phyloP scores from a whole-genome alignment of 1,140 invertebrate genomes.

The Scaptomyza graminum region DNA sequence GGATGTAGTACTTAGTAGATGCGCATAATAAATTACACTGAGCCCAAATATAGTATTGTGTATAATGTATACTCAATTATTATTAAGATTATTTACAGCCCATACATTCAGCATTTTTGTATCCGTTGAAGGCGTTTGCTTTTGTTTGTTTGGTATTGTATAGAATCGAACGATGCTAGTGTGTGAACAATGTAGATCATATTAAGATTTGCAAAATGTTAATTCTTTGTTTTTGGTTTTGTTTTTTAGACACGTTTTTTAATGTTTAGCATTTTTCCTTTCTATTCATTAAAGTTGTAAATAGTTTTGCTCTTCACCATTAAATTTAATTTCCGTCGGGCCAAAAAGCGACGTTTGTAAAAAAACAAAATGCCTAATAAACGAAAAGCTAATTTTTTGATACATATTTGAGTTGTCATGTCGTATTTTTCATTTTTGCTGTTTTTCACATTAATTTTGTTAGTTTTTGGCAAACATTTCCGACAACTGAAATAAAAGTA shows the following conservation, averaged over 20 bases:
- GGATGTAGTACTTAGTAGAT: constrained; percentile 13
- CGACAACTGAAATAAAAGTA: constrained; percentile 2
- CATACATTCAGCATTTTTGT: constrained; percentile 25
- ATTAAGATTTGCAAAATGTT: background rate
- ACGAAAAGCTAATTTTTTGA: background rate
- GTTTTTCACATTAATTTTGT: background rate
- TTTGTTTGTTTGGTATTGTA: constrained; percentile 14
- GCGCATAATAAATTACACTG: constrained; percentile 41
- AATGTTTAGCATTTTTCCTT: too few species aligned
- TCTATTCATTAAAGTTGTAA: constrained; percentile 2
- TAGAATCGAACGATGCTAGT: too few species aligned
- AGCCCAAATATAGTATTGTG: constrained; percentile 38
- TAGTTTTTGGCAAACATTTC: background rate
- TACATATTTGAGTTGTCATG: too few species aligned
- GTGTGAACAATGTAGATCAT: background rate
- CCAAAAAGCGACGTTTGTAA: constrained; percentile 24
- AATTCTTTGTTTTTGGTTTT: constrained; percentile 6
- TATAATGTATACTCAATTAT: constrained; percentile 10
- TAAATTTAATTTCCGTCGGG: constrained; percentile 56
- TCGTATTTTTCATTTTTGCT: background rate
- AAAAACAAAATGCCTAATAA: constrained; percentile 14
- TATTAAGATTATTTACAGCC: constrained; percentile 11
- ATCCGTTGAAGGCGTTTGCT: constrained; percentile 39
- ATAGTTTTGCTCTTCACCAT: constrained; percentile 40
- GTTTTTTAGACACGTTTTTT: too few species aligned